Evolutionary conservation across 2,888 invertebrate species (phyloP), one percentile per base, ranked within the genome.

Genomic region (Cepaea hortensis): DNA sequence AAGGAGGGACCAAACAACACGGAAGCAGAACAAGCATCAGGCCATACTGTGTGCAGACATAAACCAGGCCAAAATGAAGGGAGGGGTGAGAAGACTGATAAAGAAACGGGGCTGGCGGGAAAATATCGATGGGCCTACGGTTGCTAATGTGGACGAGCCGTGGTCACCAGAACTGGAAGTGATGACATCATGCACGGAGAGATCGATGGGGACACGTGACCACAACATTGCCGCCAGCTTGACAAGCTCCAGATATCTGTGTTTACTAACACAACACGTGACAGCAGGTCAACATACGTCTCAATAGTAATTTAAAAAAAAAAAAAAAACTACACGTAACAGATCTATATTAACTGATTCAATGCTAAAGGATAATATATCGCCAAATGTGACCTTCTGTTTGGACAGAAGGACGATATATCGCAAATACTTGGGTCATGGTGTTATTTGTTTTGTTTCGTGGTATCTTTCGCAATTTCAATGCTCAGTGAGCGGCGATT

Each of bases 151-250:
- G 82, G 55, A 72, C 35, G 73, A 50, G 81, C 68, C 65, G 50
- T 48, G 70, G 70, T 75, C 75, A 83, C 83, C 75, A 83, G 75
- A 61, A 75, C 46, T 55, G 62, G 83, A 55, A 83, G 75, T 75
- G 83, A 83, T 83, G 83, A 82, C 62, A 62, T 83, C 83, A 83
- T 75, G 83, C 61, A 46, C 9, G 55, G 23, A 20, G 65, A 77
- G 62, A 83, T 83, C 83, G 83, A 83, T 83, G 61, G 13, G 65
- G 75, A 35, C 83, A 83, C 46, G 83, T 83, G 83, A 83, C 75
- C 65, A 76, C 76, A 76, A 65, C 68, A 61, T 2, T 62, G 75
- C 46, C 61, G 20, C 61, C 61, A 15, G 18, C 75, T 46, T 55
- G 75, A 11, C 55, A 55, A 11, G 55, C 55, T 9, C 6, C 55